Evolutionary conservation across 2,888 invertebrate species (phyloP).

Genomic region (Papilio gigon): DNA sequence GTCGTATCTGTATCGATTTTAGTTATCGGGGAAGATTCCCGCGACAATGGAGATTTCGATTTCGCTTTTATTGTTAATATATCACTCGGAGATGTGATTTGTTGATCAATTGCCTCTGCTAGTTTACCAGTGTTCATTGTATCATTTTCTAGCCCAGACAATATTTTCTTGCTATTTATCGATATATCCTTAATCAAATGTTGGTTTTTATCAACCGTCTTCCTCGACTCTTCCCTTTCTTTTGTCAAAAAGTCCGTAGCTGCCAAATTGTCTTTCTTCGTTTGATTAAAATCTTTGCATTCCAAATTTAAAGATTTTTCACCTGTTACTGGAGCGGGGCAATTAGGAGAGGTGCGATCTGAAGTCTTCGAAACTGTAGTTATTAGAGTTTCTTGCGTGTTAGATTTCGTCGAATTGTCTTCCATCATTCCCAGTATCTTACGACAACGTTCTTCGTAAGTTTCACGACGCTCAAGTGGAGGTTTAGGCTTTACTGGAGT

Average conservation of each 20-base stretch:
- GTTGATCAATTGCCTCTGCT: neutral
- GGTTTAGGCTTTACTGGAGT: constrained; percentile 76
- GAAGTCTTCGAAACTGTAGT: constrained; percentile 50
- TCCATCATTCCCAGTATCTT: constrained; percentile 86
- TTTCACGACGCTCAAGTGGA: constrained; percentile 85
- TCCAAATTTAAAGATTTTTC: constrained; percentile 52
- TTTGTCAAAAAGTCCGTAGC: constrained; percentile 55
- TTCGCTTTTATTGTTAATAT: constrained; percentile 7
- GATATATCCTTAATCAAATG: neutral
- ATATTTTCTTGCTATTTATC: constrained; percentile 19
- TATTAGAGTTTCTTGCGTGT: constrained; percentile 49
- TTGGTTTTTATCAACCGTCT: constrained; percentile 42
- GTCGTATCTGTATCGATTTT: neutral
- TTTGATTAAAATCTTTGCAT: constrained; percentile 7
- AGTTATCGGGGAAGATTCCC: constrained; percentile 14
- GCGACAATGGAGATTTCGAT: constrained; percentile 2
- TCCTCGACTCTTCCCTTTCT: constrained; percentile 55
- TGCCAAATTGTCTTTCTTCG: constrained; percentile 44
- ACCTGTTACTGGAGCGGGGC: constrained; percentile 58
- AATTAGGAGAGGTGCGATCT: constrained; percentile 59
- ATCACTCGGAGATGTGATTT: neutral
- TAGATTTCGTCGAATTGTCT: constrained; percentile 58
- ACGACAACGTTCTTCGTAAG: constrained; percentile 87
- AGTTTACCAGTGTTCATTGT: neutral
- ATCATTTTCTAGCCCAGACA: neutral